Conservation (phyloP, 2,113 vertebrate species). For the Cairina moschata region DNA sequence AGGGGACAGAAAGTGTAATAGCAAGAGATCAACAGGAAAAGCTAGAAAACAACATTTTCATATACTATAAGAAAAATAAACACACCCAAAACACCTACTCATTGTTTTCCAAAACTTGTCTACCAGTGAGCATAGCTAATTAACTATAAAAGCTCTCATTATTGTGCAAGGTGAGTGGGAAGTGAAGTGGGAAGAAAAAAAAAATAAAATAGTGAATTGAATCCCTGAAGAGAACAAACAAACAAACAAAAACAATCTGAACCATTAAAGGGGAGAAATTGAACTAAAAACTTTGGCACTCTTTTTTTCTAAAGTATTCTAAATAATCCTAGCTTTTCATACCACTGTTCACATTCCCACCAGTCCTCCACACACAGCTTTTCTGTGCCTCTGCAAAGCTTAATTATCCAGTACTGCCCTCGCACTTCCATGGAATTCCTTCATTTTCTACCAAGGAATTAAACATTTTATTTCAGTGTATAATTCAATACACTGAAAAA, state of each 20-base stretch:
- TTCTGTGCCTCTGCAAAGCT: not conserved
- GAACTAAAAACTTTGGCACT: not conserved
- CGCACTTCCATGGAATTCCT: not conserved
- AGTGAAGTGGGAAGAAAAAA: not conserved
- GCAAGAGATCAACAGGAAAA: not conserved
- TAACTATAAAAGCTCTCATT: not conserved
- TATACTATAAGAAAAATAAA: not conserved
- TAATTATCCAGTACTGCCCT: not conserved
- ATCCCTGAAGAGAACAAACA: not conserved
- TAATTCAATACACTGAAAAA: not conserved
- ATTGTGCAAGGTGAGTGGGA: not conserved
- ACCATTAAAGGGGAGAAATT: not conserved
- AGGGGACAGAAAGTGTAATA: not conserved
- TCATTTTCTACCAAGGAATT: not conserved
- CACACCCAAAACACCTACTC: not conserved
- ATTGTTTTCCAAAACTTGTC: not conserved
- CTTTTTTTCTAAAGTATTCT: not conserved
- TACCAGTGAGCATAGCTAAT: not conserved
- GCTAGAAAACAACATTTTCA: not conserved
- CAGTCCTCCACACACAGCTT: not conserved
- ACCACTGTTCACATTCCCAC: not conserved
- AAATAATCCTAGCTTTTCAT: not conserved
- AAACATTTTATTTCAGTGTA: not conserved
- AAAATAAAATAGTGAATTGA: not conserved
- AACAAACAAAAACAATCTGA: not conserved